Evolutionary conservation across 2,797 vertebrate genomes (phyloP), one percentile per base, ranked within the genome.

Genomic region (Rhinogobio ventralis): DNA sequence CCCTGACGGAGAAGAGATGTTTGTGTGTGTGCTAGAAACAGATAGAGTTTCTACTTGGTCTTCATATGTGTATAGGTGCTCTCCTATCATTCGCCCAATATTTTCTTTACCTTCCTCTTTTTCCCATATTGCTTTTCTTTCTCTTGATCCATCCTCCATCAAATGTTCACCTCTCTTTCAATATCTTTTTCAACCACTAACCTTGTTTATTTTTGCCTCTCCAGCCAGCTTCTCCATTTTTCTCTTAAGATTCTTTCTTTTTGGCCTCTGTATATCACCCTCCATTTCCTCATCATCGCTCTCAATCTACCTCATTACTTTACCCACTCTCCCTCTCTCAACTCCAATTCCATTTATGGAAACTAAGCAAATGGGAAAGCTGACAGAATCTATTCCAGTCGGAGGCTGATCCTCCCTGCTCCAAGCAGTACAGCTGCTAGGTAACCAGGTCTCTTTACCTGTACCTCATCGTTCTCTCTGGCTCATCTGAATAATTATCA

Each of bases 331-430:
- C 78, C 51, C 45, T 62, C 49, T 53, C 19, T 5, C 68, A 71
- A 85, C 51, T 86, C 42, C 78, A 83, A 74, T 84, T 82, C 73
- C 84, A 84, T 82, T 82, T 73, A 83, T 79, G 57, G 51, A 81
- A 74, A 69, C 66, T 25, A 79, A 78, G 15, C 57, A 71, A 79
- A 82, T 84, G 57, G 79, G 67, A 74, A 83, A 87, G 85, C 88
- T 89, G 84, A 85, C 85, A 88, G 83, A 75, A 83, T 85, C 79
- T 39, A 88, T 90, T 90, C 62, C 79, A 69, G 46, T 74, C 78
- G 82, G 75, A 49, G 39, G 53, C 66, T 71, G 25, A 79, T 62
- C 30, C 80, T 51, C 60, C 64, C 51, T 77, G 69, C 71, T 81
- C 62, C 10, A 14, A 17, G 30, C 39, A 42, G 62, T 51, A 68